Base-by-base conservation (phyloP, 2,888 invertebrate genomes). In the Calameuta pallipes region DNA sequence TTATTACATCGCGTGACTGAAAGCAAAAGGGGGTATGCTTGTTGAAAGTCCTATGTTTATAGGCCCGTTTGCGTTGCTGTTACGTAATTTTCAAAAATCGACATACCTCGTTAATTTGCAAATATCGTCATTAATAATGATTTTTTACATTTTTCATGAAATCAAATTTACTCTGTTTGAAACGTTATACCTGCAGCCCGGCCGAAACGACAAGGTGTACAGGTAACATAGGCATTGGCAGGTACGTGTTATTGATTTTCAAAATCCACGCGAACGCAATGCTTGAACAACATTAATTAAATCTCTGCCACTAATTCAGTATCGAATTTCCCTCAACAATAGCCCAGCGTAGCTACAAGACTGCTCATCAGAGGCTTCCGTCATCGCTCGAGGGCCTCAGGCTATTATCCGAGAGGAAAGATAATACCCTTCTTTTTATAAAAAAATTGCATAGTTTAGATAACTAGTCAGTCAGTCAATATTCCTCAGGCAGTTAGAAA, bases 221-320 rank as follows among this genome's bases (percentile, higher is more conserved):
- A 23, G 23, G 56, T 56, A 23, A 56, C 56, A 4, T 2, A 15
- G 56, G 6, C 56, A 56, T 56, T 15, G 23, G 9, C 23, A 56
- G 23, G 9, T 56, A 56, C 56, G 9, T 56, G 9, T 23, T 56
- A 56, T 56, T 56, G 56, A 56, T 56, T 23, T 56, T 56, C 9
- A 23, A 56, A 56, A 56, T 56, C 56, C 23, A 56, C 6, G 23
- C 69, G 75, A 78, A 68, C 70, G 33, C 77, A 75, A 78, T 78
- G 75, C 75, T 75, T 78, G 78, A 70, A 78, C 41, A 78, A 78
- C 70, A 70, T 75, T 78, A 78, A 78, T 78, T 78, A 75, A 78
- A 78, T 78, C 78, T 70, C 74, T 75, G 70, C 37, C 75, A 75
- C 69, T 78, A 78, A 78, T 78, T 78, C 75, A 75, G 75, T 78